Percentiles rank a stretch among this genome's conserved stretches.
Conservation (phyloP, 2,113 vertebrate species). For the Odontesthes bonariensis region DNA sequence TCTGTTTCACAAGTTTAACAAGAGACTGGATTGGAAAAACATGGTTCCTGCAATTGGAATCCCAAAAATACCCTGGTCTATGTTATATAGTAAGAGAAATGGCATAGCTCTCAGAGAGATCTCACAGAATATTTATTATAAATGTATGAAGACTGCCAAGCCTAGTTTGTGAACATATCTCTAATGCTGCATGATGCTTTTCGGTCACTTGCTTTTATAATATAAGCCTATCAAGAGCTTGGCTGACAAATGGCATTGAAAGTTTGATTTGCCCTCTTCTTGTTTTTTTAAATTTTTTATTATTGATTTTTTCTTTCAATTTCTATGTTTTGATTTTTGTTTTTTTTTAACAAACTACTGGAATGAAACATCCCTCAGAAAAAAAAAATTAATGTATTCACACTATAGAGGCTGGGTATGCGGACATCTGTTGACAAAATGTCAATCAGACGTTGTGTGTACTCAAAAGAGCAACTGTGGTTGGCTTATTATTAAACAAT, state of each 20-base stretch:
- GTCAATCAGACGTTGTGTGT: slow-evolving; percentile 36
- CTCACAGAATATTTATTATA: slow-evolving; percentile 67
- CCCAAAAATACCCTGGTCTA: slow-evolving; percentile 17
- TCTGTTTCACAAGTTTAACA: slow-evolving; percentile 20
- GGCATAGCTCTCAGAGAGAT: slow-evolving; percentile 68
- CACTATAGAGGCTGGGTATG: slow-evolving; percentile 44
- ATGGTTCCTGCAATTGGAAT: slow-evolving; percentile 42
- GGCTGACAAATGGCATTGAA: slow-evolving; percentile 82
- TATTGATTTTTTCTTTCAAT: slow-evolving; percentile 57
- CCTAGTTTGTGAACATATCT: slow-evolving; percentile 86
- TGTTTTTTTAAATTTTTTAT: slow-evolving; percentile 73
- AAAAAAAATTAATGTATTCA: slow-evolving; percentile 33
- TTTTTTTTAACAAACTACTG: slow-evolving; percentile 55
- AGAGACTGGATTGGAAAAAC: slow-evolving; percentile 52
- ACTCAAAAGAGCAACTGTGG: slow-evolving; percentile 17
- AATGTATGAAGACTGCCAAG: slow-evolving; percentile 91
- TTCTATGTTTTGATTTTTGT: neutral
- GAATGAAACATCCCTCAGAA: slow-evolving; percentile 58
- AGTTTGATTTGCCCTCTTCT: slow-evolving; percentile 79
- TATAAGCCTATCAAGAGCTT: slow-evolving; percentile 80
- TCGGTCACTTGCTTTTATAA: slow-evolving; percentile 84
- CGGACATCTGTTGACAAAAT: slow-evolving; percentile 42
- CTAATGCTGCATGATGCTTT: slow-evolving; percentile 89
- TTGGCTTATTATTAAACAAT: slow-evolving; percentile 16
- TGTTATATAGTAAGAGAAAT: slow-evolving; percentile 53